Conservation (phyloP, 2,888 invertebrate genomes). For the Subacronicta megacephala region DNA sequence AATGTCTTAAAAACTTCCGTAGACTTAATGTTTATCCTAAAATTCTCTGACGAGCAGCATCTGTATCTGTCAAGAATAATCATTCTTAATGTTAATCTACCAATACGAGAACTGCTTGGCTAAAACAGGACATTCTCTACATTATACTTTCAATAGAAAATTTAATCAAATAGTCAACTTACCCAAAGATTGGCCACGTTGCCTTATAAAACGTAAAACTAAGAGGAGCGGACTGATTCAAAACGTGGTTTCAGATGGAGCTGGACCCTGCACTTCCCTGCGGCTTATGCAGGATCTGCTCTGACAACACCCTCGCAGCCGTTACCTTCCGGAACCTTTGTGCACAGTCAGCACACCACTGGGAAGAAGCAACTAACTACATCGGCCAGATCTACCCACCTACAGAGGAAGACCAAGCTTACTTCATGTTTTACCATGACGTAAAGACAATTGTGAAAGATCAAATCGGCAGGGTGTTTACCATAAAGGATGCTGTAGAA, state of each 20-base stretch:
- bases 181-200: conserved; percentile 42
- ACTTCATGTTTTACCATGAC: conserved; percentile 65
- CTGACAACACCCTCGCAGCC: conserved; percentile 66
- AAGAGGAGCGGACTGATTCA: conserved; percentile 77
- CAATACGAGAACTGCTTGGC: background rate
- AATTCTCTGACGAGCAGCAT: background rate
- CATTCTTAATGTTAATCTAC: background rate
- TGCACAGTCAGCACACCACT: conserved; percentile 67
- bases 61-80: too few relatives aligned
- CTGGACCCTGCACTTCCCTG: conserved; percentile 71
- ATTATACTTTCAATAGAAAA: background rate
- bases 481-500: conserved; percentile 53
- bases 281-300: conserved; percentile 74
- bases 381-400: conserved; percentile 59
- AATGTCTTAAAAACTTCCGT: too few relatives aligned
- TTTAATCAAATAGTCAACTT: conserved; percentile 15
- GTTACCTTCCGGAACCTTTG: conserved; percentile 70
- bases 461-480: conserved; percentile 46
- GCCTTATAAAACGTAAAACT: conserved; percentile 29
- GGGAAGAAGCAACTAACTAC: conserved; percentile 63
- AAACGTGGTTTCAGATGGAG: conserved; percentile 83
- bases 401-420: conserved; percentile 62
- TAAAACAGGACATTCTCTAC: background rate
- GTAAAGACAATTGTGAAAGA: conserved; percentile 62
- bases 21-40: background rate